Evolutionary conservation across 2,888 invertebrate genomes (phyloP).

Genomic region (Dione juno): DNA sequence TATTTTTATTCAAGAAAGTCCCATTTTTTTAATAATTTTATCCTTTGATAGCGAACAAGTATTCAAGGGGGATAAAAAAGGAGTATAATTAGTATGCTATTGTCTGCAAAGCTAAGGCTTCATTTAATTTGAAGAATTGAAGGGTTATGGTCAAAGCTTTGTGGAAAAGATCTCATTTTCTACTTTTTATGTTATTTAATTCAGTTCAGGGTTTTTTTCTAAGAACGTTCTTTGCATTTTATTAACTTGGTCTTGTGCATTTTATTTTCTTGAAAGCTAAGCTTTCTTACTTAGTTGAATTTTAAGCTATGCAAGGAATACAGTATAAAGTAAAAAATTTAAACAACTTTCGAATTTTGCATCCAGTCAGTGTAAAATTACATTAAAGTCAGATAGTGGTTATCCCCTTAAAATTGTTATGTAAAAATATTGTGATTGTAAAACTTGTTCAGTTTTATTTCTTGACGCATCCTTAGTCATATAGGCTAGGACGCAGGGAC

Average conservation of each 20-base stretch:
- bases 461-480: not conserved
- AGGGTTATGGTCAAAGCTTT: conserved; percentile 36
- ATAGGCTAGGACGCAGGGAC: too few species aligned
- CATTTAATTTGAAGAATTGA: conserved; percentile 36
- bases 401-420: not conserved
- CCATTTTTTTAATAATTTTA: conserved; percentile 20
- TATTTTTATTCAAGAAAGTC: conserved; percentile 2
- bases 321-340: not conserved
- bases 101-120: conserved; percentile 33
- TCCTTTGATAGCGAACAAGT: conserved; percentile 26
- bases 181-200: conserved; percentile 28
- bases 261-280: conserved; percentile 5
- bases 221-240: conserved; percentile 21
- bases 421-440: not conserved
- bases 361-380: conserved; percentile 13
- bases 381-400: conserved; percentile 9
- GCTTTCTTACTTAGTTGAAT: conserved; percentile 4
- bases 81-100: conserved; percentile 33
- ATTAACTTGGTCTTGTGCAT: conserved; percentile 13
- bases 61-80: conserved; percentile 21
- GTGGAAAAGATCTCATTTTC: conserved; percentile 24
- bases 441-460: not conserved
- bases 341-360: conserved; percentile 3
- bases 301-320: not conserved
- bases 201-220: conserved; percentile 31